phyloP scores from a whole-genome alignment of 2,113 vertebrate genomes.

The Labeo catla region DNA sequence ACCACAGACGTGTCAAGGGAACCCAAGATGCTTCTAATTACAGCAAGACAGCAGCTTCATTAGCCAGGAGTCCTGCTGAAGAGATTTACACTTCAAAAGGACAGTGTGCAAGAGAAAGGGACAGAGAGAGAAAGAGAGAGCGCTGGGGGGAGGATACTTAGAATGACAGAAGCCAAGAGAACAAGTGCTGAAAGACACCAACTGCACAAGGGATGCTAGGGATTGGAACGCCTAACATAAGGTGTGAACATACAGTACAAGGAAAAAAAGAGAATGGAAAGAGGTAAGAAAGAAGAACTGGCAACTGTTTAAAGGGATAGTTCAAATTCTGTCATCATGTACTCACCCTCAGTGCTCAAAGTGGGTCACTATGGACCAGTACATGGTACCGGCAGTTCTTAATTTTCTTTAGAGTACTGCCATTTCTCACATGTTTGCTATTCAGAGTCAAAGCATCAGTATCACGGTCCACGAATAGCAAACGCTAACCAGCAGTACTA shows the following conservation, averaged over 20 bases:
- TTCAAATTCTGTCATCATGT: no score
- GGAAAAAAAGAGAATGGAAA: background rate
- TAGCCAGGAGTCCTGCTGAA: constrained; percentile 59
- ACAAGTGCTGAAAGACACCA: background rate
- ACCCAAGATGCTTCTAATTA: constrained; percentile 58
- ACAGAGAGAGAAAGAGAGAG: constrained; percentile 28
- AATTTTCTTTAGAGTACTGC: no score
- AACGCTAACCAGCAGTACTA: no score
- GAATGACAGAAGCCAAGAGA: constrained; percentile 42
- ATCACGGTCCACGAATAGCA: no score
- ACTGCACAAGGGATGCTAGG: background rate
- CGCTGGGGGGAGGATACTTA: constrained; percentile 11
- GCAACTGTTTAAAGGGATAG: no score
- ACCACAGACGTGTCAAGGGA: constrained; percentile 45
- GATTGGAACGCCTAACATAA: background rate
- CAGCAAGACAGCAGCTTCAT: constrained; percentile 56
- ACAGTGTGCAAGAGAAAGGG: constrained; percentile 16
- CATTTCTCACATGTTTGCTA: no score
- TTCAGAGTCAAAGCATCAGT: no score
- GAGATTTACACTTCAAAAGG: constrained; percentile 67
- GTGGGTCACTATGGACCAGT: no score
- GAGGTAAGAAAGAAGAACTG: background rate
- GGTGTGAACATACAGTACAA: background rate
- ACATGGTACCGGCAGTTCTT: no score
- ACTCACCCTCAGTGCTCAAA: no score